These are phyloP conservation scores for Calliopsis andreniformis DNA, from an alignment of 1,140 invertebrate species.

Conservation along the genomic window DNA sequence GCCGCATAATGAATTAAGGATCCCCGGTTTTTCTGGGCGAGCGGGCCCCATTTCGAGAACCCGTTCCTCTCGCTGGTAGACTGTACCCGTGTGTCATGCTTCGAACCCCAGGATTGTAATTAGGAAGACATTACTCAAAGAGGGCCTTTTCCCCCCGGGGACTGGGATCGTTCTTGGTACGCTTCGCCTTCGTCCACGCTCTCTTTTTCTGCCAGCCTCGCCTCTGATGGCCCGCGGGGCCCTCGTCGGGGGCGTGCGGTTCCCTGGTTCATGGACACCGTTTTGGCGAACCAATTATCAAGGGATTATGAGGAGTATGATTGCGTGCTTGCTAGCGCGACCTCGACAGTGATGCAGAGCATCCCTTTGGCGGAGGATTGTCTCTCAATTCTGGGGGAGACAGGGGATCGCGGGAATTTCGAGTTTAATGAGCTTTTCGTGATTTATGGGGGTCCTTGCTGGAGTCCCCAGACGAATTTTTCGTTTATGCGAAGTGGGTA, in stretches of 20 bases:
- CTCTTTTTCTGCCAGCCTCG: background rate
- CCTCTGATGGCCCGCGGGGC: background rate
- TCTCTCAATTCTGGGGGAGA: too few species aligned
- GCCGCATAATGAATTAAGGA: slow-evolving; percentile 53
- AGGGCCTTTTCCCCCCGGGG: slow-evolving; percentile 44
- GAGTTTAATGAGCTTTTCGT: too few species aligned
- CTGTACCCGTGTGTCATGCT: slow-evolving; percentile 40
- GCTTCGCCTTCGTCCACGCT: slow-evolving; percentile 11
- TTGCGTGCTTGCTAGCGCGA: background rate
- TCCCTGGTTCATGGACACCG: slow-evolving; percentile 20
- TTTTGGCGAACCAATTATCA: slow-evolving; percentile 57
- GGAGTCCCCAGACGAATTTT: too few species aligned
- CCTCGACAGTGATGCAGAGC: slow-evolving; percentile 30
- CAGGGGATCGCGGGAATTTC: too few species aligned
- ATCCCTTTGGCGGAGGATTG: too few species aligned
- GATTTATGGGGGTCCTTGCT: too few species aligned
- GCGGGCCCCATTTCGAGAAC: slow-evolving; percentile 26
- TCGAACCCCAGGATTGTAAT: slow-evolving; percentile 68
- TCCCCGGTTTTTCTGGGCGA: slow-evolving; percentile 48
- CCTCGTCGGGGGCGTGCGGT: slow-evolving; percentile 48
- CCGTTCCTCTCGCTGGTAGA: slow-evolving; percentile 36
- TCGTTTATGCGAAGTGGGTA: too few species aligned
- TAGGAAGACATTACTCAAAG: slow-evolving; percentile 73
- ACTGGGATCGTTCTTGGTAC: slow-evolving; percentile 20
- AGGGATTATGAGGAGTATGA: slow-evolving; percentile 25